phyloP scores from a whole-genome alignment of 2,888 invertebrate genomes.

The Meteorus colon region DNA sequence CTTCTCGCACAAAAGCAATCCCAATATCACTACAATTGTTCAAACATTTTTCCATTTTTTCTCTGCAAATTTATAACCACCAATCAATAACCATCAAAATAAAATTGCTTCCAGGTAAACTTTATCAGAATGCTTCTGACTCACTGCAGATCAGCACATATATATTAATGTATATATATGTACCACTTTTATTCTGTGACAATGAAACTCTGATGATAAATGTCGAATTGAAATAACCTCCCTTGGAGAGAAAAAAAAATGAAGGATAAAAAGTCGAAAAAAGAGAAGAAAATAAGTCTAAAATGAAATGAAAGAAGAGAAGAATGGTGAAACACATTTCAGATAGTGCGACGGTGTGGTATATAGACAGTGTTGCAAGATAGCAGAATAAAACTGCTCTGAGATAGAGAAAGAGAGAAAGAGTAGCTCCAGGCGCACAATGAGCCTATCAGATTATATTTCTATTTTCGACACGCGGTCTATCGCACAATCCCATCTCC shows the following conservation, averaged over 20 bases:
- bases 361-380: constrained; percentile 1
- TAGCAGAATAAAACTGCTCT: constrained; percentile 16
- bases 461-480: constrained; percentile 73
- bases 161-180: background rate
- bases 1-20: no score
- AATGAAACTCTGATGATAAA: constrained; percentile 2
- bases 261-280: background rate
- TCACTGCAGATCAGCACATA: background rate
- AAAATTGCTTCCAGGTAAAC: constrained; percentile 7
- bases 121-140: background rate
- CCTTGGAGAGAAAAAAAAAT: background rate
- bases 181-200: background rate
- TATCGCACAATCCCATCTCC: constrained; percentile 72
- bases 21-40: background rate
- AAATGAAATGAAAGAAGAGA: background rate
- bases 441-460: constrained; percentile 73
- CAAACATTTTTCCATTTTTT: background rate
- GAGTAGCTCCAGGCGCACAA: constrained; percentile 69
- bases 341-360: constrained; percentile 9
- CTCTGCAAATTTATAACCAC: background rate
- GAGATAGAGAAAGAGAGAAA: constrained; percentile 36
- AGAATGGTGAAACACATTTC: constrained; percentile 10
- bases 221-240: constrained; percentile 13
- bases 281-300: background rate
- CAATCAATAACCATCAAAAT: constrained; percentile 5